Conservation (phyloP, 2,888 invertebrate species). For the Heliconius ethilla region DNA sequence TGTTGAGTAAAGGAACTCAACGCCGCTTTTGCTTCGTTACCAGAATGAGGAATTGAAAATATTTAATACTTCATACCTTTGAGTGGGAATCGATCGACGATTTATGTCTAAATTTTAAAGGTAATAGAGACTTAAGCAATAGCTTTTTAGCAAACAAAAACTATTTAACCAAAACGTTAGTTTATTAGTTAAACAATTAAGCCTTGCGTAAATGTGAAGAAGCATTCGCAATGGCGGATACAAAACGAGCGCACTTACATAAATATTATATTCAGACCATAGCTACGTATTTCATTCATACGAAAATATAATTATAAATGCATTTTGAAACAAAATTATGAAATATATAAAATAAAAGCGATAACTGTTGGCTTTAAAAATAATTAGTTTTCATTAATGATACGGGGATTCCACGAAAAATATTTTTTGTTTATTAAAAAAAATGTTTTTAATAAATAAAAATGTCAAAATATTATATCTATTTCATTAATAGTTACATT, state of each 20-base stretch:
- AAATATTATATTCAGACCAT: not conserved
- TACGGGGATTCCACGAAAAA: too few species aligned
- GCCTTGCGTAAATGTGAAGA: constrained; percentile 13
- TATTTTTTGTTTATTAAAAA: too few species aligned
- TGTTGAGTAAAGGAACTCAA: too few species aligned
- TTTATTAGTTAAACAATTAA: constrained; percentile 10
- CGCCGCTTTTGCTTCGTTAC: too few species aligned
- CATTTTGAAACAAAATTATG: not conserved
- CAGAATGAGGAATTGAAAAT: too few species aligned
- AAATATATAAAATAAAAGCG: not conserved
- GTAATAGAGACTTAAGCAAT: not conserved
- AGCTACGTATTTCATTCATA: not conserved
- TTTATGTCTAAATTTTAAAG: not conserved
- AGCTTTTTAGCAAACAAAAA: not conserved
- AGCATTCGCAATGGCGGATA: constrained; percentile 10
- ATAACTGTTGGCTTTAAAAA: not conserved
- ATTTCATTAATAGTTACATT: too few species aligned
- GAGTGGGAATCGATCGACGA: too few species aligned
- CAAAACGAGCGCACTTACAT: constrained; percentile 11
- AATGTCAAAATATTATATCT: too few species aligned
- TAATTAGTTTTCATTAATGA: too few species aligned
- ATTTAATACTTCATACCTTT: too few species aligned
- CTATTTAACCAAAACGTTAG: constrained; percentile 7
- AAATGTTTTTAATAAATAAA: too few species aligned
- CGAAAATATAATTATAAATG: constrained; percentile 8